Conservation (phyloP, 1,140 invertebrate species). For the Lanistes nyassanus region DNA sequence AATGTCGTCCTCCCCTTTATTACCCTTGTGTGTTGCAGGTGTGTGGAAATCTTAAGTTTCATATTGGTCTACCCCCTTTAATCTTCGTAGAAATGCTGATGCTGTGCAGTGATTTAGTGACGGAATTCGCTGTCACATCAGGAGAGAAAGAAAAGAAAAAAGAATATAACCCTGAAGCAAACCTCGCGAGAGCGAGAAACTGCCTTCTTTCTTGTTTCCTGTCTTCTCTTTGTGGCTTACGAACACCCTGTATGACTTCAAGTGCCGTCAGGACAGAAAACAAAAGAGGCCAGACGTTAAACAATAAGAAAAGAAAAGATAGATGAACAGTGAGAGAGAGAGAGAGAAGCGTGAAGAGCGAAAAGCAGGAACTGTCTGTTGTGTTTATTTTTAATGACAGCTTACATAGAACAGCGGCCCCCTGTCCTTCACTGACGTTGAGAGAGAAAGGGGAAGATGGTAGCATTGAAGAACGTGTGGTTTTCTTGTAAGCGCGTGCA, state of each 20-base stretch:
- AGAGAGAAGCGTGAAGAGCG: neutral
- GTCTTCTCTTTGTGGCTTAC: too few species aligned
- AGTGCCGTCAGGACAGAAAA: constrained; percentile 1
- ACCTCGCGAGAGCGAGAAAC: constrained; percentile 1
- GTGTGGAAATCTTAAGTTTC: too few species aligned
- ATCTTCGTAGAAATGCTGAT: too few species aligned
- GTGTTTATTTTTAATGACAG: neutral
- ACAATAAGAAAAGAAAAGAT: neutral
- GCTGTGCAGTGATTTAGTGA: constrained; percentile 1
- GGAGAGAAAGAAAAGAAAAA: constrained; percentile 7
- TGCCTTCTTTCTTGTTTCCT: too few species aligned
- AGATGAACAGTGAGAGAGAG: neutral
- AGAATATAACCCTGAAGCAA: neutral
- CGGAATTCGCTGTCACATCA: neutral
- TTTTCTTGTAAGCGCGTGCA: too few species aligned
- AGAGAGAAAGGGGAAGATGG: neutral
- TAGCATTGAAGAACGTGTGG: neutral
- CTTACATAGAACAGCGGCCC: neutral
- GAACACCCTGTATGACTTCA: neutral
- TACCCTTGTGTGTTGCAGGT: too few species aligned
- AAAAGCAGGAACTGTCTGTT: neutral
- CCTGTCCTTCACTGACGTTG: too few species aligned
- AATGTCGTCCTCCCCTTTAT: too few species aligned
- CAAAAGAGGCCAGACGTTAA: neutral
- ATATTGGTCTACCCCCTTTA: too few species aligned